Base-by-base conservation (phyloP, 1,140 invertebrate genomes). In the Drosophila lacteicornis region DNA sequence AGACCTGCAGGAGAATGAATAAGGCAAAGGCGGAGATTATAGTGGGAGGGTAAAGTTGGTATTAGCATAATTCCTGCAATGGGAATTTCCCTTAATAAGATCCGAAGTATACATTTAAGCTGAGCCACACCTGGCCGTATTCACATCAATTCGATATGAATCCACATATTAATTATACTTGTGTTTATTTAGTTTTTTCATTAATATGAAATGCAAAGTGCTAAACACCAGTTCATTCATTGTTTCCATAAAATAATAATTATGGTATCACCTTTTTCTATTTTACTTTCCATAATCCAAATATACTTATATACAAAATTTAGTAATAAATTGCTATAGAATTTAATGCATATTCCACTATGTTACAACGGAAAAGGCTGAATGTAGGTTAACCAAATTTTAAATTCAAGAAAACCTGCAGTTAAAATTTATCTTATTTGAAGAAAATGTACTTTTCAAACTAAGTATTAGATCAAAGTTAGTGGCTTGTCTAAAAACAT, bases 1-100 rank as follows among this genome's bases (percentile, higher is more conserved):
- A 19, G 98, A 99, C 74, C 94, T 95, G 82, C 30, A 13, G 57
- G 8, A 6, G 15, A 56, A 36, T 4, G 30, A 19, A 61, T 11
- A 77, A 65, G 55, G 43, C 17, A 40, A 43, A 33, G 17, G n/a
- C n/a, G 42, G 59, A 25, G 60, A 50, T 65, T 50, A 43, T 36
- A 36, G 17, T 6, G 7, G 8, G 47, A 12, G 22, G 22, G 33
- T 53, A 19, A 27, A 8, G n/a, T 25, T 36, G 43, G 27, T 38
- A 70, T 68, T 70, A 46, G n/a, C 49, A 56, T 68, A 70, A 67
- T 36, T 70, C 27, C 25, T n/a, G 27, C 19, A 36, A 61, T 27
- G 53, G 53, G 19, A 56, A 40, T 62, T 22, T 15, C 30, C 8
- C 19, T 36, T 62, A n/a, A 17, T 17, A 33, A 15, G 30, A 58